Conservation (phyloP, 2,888 invertebrate genomes). For the Drosophila mettleri region DNA sequence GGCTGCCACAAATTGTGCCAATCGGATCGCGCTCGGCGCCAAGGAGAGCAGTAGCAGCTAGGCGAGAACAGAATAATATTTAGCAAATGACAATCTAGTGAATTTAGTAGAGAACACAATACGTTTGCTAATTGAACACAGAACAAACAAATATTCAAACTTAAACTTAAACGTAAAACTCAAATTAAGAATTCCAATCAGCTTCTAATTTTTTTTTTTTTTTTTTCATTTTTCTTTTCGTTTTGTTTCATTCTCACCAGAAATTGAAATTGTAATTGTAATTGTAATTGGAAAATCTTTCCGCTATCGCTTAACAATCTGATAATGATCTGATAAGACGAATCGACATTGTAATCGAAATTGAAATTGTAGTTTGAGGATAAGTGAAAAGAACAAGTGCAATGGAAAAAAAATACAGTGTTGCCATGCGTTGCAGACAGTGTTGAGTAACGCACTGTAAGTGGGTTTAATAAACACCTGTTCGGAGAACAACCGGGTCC, state of each 20-base stretch:
- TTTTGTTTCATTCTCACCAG: background rate
- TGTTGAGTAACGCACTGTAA: conserved; percentile 25
- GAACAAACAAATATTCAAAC: conserved; percentile 5
- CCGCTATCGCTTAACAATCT: conserved; percentile 29
- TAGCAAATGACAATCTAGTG: conserved; percentile 81
- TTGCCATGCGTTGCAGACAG: conserved; percentile 22
- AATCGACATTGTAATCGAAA: conserved; percentile 18
- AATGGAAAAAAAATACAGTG: conserved; percentile 23
- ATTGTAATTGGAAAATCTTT: conserved; percentile 14
- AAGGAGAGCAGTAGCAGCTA: background rate
- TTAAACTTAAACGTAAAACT: background rate
- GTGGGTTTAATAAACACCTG: conserved; percentile 58
- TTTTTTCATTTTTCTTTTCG: background rate
- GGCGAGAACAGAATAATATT: conserved; percentile 35
- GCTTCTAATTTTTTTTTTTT: background rate
- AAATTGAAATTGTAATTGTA: conserved; percentile 2
- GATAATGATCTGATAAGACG: conserved; percentile 24
- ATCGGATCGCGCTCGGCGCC: conserved; percentile 4
- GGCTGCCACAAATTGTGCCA: conserved; percentile 47
- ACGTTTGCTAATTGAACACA: conserved; percentile 51
- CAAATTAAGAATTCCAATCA: conserved; percentile 13
- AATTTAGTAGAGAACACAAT: conserved; percentile 59
- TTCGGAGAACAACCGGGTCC: conserved; percentile 83
- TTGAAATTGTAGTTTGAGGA: conserved; percentile 70
- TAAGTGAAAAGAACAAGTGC: conserved; percentile 31